phyloP scores from a whole-genome alignment of 2,888 invertebrate species.

The Brachypalpus laphriformis region DNA sequence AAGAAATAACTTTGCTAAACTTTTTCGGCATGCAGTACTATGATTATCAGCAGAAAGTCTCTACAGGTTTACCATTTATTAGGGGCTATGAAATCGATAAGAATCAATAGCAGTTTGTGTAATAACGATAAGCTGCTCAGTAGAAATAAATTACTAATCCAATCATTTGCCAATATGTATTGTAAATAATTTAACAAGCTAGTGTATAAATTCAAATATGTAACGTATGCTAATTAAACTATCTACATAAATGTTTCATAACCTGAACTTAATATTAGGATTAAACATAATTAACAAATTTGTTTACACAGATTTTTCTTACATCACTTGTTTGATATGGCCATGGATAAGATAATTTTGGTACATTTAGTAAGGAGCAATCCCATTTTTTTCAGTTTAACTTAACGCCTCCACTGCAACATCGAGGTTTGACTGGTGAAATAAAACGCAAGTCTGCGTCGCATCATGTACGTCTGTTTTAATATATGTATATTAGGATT shows the following conservation, averaged over 20 bases:
- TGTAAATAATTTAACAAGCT: conserved; percentile 23
- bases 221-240: not conserved
- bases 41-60: conserved; percentile 92
- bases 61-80: conserved; percentile 95
- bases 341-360: no score
- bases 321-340: no score
- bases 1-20: conserved; percentile 93
- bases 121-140: not conserved
- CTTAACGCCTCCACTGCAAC: no score
- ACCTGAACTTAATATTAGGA: conserved; percentile 41
- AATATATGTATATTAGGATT: no score
- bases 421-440: no score
- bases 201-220: not conserved
- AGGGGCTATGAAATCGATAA: conserved; percentile 86
- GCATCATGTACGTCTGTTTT: no score
- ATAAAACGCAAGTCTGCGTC: no score
- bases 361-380: no score
- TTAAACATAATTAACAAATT: no score
- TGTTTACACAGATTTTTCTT: no score
- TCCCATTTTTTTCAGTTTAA: no score
- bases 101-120: conserved; percentile 58
- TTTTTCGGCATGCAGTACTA: conserved; percentile 96
- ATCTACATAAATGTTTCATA: not conserved
- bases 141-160: not conserved
- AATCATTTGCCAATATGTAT: conserved; percentile 12